Evolutionary conservation across 1,140 invertebrate genomes (phyloP).

Genomic region (Oedothorax gibbosus): DNA sequence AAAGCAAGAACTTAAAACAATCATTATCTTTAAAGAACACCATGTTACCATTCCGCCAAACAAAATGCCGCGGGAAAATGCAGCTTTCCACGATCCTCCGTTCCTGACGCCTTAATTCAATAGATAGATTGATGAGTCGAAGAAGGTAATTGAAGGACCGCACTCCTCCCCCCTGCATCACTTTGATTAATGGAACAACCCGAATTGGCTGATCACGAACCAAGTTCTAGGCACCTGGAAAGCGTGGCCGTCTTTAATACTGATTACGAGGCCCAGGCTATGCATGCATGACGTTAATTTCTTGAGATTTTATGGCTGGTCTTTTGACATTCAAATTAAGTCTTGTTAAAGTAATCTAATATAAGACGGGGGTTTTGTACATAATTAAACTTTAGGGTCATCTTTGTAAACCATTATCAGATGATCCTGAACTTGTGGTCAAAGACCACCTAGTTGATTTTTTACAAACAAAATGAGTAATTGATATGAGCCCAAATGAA

Average conservation of each 20-base stretch:
- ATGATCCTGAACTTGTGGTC: too few relatives aligned
- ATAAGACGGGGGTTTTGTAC: too few relatives aligned
- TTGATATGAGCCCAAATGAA: too few relatives aligned
- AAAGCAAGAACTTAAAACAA: too few relatives aligned
- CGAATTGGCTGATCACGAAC: conserved; percentile 30
- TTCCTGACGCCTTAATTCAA: conserved; percentile 46
- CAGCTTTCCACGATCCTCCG: not conserved
- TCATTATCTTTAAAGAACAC: too few relatives aligned
- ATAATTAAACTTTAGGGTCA: too few relatives aligned
- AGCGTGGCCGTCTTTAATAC: not conserved
- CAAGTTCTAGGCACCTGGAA: conserved; percentile 15
- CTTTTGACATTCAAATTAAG: not conserved
- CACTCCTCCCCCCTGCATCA: not conserved
- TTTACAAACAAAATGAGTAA: too few relatives aligned
- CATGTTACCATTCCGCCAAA: too few relatives aligned
- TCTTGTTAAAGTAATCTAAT: too few relatives aligned
- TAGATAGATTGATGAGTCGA: conserved; percentile 31
- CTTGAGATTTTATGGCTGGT: not conserved
- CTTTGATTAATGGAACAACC: conserved; percentile 19
- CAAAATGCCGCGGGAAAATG: not conserved
- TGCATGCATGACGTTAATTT: not conserved
- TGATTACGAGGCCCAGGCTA: too few relatives aligned
- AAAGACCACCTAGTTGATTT: too few relatives aligned
- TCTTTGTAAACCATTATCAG: too few relatives aligned
- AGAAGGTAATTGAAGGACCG: conserved; percentile 12